These are phyloP conservation scores for Spea bombifrons DNA, from an alignment of 2,113 vertebrate genomes.

Conservation along the genomic window DNA sequence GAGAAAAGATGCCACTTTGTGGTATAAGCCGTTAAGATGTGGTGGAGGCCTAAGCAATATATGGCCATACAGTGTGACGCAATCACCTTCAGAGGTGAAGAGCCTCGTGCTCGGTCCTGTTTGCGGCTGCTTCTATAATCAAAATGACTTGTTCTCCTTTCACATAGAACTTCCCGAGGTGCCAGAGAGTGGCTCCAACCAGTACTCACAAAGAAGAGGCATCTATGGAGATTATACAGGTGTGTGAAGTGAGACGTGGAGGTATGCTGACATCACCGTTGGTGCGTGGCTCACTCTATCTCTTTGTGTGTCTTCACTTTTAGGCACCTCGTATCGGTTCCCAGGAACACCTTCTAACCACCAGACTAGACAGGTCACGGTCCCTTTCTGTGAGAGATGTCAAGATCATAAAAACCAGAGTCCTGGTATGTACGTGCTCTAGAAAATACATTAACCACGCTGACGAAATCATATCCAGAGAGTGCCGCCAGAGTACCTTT, in stretches of 20 bases:
- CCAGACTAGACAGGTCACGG: neutral
- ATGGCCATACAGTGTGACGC: too few species aligned
- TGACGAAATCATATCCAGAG: too few species aligned
- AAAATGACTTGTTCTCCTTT: too few species aligned
- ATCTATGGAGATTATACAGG: slow-evolving; percentile 28
- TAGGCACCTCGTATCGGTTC: slow-evolving; percentile 2
- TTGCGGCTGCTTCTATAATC: too few species aligned
- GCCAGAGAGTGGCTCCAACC: neutral
- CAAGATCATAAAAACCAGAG: neutral
- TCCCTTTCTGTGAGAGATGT: slow-evolving; percentile 5
- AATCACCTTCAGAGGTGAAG: too few species aligned
- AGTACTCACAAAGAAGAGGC: neutral
- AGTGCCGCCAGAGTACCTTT: too few species aligned
- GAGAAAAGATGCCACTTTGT: too few species aligned
- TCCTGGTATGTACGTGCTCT: neutral
- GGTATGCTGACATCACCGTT: neutral
- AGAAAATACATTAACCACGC: too few species aligned
- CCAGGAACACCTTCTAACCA: neutral
- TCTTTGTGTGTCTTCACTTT: neutral
- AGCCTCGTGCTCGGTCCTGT: too few species aligned
- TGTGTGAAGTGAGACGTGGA: neutral
- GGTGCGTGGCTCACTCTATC: too few species aligned
- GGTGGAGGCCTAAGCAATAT: too few species aligned
- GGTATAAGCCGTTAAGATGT: too few species aligned
- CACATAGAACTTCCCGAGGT: neutral